Evolutionary conservation across 2,797 vertebrate genomes (phyloP).

Genomic region (Petrocephalus schoutedeni): DNA sequence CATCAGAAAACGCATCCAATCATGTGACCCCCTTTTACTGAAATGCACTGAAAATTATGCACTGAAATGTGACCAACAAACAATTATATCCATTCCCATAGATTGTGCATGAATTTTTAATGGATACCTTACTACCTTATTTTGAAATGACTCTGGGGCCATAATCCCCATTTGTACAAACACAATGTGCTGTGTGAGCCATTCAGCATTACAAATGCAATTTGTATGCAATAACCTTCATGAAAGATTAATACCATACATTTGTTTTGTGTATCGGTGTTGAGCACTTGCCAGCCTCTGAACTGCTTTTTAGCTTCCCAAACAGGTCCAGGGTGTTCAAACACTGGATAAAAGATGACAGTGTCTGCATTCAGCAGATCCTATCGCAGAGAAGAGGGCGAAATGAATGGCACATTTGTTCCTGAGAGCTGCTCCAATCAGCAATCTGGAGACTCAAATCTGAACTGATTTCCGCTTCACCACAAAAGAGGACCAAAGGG

Average conservation of each 20-base stretch:
- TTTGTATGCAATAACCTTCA: not conserved
- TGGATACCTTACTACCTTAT: not conserved
- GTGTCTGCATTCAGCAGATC: slow-evolving; percentile 3
- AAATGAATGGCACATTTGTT: slow-evolving; percentile 2
- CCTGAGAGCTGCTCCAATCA: slow-evolving; percentile 2
- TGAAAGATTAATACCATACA: not conserved
- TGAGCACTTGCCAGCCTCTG: not conserved
- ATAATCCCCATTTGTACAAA: not conserved
- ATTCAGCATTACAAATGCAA: not conserved
- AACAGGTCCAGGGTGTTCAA: slow-evolving; percentile 1
- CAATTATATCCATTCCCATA: not conserved
- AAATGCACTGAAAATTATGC: not conserved
- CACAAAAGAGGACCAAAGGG: slow-evolving; percentile 14
- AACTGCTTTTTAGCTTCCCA: not conserved
- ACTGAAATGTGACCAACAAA: not conserved
- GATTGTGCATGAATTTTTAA: not conserved
- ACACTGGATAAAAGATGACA: not conserved
- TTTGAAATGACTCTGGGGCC: not conserved
- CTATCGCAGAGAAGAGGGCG: not conserved
- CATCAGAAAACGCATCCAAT: not conserved
- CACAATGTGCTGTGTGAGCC: not conserved
- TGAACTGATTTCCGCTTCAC: not conserved
- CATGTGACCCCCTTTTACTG: not conserved
- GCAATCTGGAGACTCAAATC: slow-evolving; percentile 11
- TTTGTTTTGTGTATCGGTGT: not conserved